Evolutionary conservation across 2,113 vertebrate genomes (phyloP).

Genomic region (Centropus unirufus): DNA sequence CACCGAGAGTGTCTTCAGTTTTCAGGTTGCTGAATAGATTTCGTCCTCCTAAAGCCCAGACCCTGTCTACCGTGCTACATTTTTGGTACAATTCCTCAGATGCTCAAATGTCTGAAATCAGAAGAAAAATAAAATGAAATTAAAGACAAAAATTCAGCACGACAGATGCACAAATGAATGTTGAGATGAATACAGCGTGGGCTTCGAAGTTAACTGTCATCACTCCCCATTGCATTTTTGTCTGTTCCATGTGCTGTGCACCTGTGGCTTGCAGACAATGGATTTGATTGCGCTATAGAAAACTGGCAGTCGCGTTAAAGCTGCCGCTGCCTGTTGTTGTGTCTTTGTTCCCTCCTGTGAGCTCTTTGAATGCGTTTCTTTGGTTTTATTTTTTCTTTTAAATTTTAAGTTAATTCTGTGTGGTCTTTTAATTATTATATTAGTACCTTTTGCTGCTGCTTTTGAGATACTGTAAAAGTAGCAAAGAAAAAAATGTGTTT

Average conservation of each 20-base stretch:
- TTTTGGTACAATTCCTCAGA: slow-evolving; percentile 16
- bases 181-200: slow-evolving; percentile 31
- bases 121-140: background rate
- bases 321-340: background rate
- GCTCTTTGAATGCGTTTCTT: background rate
- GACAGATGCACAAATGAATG: slow-evolving; percentile 63
- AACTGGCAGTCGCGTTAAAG: slow-evolving; percentile 50
- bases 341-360: slow-evolving; percentile 35
- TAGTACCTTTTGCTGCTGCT: background rate
- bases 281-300: slow-evolving; percentile 60
- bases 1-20: background rate
- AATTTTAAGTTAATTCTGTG: background rate
- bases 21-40: background rate
- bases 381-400: background rate
- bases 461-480: background rate
- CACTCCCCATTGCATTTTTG: slow-evolving; percentile 60
- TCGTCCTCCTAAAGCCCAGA: background rate
- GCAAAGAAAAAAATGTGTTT: background rate
- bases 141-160: slow-evolving; percentile 34
- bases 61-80: background rate
- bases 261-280: slow-evolving; percentile 71
- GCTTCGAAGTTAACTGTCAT: slow-evolving; percentile 59
- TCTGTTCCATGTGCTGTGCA: slow-evolving; percentile 66
- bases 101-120: slow-evolving; percentile 25
- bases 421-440: slow-evolving; percentile 19